Base-by-base conservation (phyloP, 2,888 invertebrate species). In the Cosmopolites sordidus region DNA sequence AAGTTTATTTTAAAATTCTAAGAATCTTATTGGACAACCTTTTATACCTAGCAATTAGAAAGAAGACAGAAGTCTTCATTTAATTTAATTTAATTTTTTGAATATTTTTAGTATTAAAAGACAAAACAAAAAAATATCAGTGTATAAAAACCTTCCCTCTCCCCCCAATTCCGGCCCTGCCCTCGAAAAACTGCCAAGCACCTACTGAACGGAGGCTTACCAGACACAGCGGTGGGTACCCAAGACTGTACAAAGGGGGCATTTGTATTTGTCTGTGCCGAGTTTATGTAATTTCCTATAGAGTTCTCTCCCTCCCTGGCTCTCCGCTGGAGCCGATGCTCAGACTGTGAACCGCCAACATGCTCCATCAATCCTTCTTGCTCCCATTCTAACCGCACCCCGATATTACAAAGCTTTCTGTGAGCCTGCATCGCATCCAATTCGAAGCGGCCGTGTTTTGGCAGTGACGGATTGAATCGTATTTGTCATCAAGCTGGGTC, bases 391-490 rank as follows among this genome's bases (percentile, higher is more conserved):
- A 11, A 11, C 33, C 33, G 11, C 33, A 4, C 33, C 33, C 70
- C 73, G 71, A 75, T 75, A 74, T 74, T 74, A 73, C 74, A 73
- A 74, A 74, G 74, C 74, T 73, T 73, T 72, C 73, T 73, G 72
- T 73, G 74, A 72, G 72, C 72, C 74, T 73, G 73, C 72, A 73
- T 71, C 72, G 73, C 73, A 75, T 75, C 75, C 75, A 74, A 75
- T 74, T 74, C 75, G 73, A 68, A 72, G 72, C 73, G 73, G 72
- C 74, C 73, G 70, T 71, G 69, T 70, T 70, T 63, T 73, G 83
- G 81, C 83, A 82, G 79, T 83, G 83, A 83, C 82, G 80, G 79
- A 83, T 83, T 79, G 81, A 73, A 76, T 73, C 73, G 76, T 78
- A 83, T 83, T 83, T 81, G 82, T 83, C 83, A 83, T 83, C 81